Percentiles rank a stretch among this genome's conserved stretches.
phyloP scores from a whole-genome alignment of 92 coral and sea anemone genomes.

The Porites evermanni region DNA sequence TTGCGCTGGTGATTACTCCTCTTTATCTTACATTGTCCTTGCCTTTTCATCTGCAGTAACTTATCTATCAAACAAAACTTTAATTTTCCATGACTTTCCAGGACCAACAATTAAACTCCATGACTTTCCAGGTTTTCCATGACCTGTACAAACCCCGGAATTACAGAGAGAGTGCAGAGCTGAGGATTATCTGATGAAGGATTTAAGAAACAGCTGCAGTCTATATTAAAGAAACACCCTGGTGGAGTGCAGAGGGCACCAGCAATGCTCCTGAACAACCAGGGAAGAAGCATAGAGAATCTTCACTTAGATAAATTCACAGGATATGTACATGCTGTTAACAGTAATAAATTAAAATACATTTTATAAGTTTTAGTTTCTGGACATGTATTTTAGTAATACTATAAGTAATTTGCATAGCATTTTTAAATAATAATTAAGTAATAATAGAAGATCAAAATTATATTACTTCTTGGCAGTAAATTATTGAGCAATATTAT shows the following conservation, averaged over 20 bases:
- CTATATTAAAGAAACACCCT: not conserved
- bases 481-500: too few relatives aligned
- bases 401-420: too few relatives aligned
- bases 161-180: constrained; percentile 2
- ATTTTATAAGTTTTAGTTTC: not conserved
- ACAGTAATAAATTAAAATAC: not conserved
- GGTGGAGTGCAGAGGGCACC: constrained; percentile 20
- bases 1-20: too few relatives aligned
- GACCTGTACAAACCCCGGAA: not conserved
- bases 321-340: not conserved
- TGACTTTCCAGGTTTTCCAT: too few relatives aligned
- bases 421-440: too few relatives aligned
- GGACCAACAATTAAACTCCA: too few relatives aligned
- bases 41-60: too few relatives aligned
- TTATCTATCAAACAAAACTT: too few relatives aligned
- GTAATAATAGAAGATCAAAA: too few relatives aligned
- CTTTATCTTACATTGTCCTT: too few relatives aligned
- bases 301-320: constrained; percentile 3
- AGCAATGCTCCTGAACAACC: not conserved
- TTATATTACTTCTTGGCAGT: too few relatives aligned
- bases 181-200: constrained; percentile 8
- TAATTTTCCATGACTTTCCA: too few relatives aligned
- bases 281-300: not conserved
- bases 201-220: not conserved
- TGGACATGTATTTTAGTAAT: not conserved